phyloP scores from a whole-genome alignment of 2,797 vertebrate genomes.

The Pseudomugil tenellus region DNA sequence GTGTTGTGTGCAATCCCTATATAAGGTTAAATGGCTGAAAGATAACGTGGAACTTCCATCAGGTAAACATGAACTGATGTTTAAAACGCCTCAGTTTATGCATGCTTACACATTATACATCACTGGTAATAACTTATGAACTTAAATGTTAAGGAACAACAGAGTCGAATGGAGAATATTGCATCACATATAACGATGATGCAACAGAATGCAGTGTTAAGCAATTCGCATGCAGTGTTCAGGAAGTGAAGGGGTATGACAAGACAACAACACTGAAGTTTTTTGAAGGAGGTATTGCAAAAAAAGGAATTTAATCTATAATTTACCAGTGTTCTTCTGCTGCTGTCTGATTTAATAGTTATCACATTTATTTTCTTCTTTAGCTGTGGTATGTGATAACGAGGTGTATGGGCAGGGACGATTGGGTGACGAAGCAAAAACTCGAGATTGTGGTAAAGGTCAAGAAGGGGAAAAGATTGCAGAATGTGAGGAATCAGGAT shows the following conservation, averaged over 20 bases:
- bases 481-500: constrained; percentile 39
- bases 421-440: rapidly evolving
- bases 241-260: not conserved
- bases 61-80: constrained; percentile 26
- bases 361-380: not conserved
- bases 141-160: constrained; percentile 17
- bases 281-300: constrained; percentile 46
- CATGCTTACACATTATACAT: not conserved
- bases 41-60: rapidly evolving
- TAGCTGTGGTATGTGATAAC: constrained; percentile 21
- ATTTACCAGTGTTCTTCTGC: not conserved
- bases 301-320: not conserved
- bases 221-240: constrained; percentile 42
- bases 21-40: constrained; percentile 43
- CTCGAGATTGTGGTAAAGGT: constrained; percentile 40
- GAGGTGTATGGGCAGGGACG: constrained; percentile 41
- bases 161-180: constrained; percentile 2
- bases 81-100: not conserved
- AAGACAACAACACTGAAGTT: constrained; percentile 18
- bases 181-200: constrained; percentile 3
- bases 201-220: not conserved
- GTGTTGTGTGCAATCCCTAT: constrained; percentile 66
- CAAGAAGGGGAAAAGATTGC: constrained; percentile 41
- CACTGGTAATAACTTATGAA: not conserved
- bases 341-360: not conserved